Conservation (phyloP, 2,797 vertebrate genomes). For the Tapera naevia region DNA sequence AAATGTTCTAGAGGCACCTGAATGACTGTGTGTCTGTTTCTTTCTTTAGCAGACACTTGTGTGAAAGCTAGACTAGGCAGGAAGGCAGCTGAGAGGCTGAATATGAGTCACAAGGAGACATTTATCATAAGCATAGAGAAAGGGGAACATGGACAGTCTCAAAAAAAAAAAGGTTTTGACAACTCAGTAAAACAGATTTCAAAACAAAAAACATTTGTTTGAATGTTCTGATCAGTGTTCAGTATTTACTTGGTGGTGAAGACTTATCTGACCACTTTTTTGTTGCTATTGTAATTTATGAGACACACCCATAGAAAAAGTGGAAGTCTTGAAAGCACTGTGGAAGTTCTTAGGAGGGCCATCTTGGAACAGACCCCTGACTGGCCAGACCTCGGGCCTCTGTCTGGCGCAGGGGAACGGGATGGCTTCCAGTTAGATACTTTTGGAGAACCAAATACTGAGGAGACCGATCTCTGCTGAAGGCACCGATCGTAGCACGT, state of each 20-base stretch:
- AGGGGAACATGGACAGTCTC: background rate
- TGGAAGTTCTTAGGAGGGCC: background rate
- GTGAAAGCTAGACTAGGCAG: background rate
- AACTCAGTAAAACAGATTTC: background rate
- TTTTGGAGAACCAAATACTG: background rate
- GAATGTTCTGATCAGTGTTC: background rate
- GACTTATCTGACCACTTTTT: background rate
- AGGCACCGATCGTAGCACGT: background rate
- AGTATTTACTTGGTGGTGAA: background rate
- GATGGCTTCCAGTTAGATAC: background rate
- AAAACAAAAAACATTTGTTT: background rate
- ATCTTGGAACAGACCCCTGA: background rate
- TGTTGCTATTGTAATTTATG: background rate
- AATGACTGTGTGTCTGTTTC: constrained; percentile 43
- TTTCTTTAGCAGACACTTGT: constrained; percentile 49
- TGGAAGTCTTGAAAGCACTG: background rate
- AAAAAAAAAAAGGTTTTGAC: background rate
- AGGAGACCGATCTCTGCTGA: background rate
- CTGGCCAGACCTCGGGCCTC: background rate
- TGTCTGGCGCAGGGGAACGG: background rate
- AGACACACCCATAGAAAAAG: background rate
- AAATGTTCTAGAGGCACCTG: constrained; percentile 53
- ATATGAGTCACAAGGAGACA: background rate
- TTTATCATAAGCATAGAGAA: background rate
- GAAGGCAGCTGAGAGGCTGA: background rate